Base-by-base conservation (phyloP, 2,888 invertebrate genomes). In the Nomada flava region DNA sequence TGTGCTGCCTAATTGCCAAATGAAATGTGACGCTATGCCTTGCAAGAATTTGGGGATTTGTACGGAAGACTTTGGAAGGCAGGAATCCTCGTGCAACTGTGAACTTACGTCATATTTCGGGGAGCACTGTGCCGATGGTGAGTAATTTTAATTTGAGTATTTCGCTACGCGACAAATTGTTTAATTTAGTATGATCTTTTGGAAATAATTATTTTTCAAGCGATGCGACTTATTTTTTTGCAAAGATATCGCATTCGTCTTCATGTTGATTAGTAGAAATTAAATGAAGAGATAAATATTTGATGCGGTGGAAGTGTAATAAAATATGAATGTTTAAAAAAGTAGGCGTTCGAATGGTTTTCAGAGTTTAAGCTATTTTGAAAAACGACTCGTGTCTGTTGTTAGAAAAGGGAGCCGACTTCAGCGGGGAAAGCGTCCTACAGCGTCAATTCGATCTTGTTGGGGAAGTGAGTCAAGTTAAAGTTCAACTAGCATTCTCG, bases 61-160 rank as follows among this genome's bases (percentile, higher is more conserved):
- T 91, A 96, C 97, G 3, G 98, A 98, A 93, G 97, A 98, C 92
- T 98, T 98, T 93, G 96, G 96, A 18, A 96, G 96, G 83, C 97
- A 97, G 89, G 96, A 97, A 85, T 97, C 97, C 86, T 96, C 96
- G 13, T 98, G 98, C 91, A 96, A 98, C 86, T 98, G 98, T 88
- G 97, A 98, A 89, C 95, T 97, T 82, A 98, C 98, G 0, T 98
- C 98, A 76, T 98, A 98, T 92, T 97, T 97, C 87, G 98, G 98
- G 18, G 97, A 98, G 89, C 96, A 96, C 89, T 98, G 98, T 91
- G 96, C 96, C 86, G 97, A 98, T 86, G 95, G 95, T 95, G 44
- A 67, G 67, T 20, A 10, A 15, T 5, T 42, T 29, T 18, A 15
- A 11, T 26, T 13, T 7, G 36, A 36, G 5, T 7, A 36, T 7